Evolutionary conservation across 2,113 vertebrate genomes (phyloP).

Genomic region (Marmota flaviventris): DNA sequence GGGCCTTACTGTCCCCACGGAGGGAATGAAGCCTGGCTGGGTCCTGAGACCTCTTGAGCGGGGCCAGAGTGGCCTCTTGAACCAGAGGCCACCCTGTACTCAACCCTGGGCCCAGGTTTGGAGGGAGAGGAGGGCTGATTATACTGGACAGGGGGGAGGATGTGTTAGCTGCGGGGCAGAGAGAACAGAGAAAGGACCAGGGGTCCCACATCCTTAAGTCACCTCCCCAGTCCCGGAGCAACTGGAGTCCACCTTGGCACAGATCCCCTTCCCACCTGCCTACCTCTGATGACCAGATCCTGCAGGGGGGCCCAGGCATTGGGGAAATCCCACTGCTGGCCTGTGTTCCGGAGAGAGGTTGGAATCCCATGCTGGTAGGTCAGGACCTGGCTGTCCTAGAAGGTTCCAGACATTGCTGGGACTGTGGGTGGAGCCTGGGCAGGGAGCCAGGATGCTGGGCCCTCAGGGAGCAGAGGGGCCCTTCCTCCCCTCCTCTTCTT

Average conservation of each 20-base stretch:
- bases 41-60: too few species aligned
- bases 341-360: constrained; percentile 87
- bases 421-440: background rate
- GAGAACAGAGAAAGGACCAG: background rate
- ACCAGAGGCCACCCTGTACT: too few species aligned
- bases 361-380: constrained; percentile 88
- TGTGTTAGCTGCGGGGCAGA: background rate
- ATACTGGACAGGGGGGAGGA: too few species aligned
- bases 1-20: background rate
- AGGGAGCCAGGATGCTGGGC: background rate
- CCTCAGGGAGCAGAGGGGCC: background rate
- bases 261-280: background rate
- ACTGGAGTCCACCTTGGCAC: too few species aligned
- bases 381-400: constrained; percentile 88
- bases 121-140: too few species aligned
- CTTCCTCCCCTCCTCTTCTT: background rate
- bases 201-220: background rate
- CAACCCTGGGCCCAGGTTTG: too few species aligned
- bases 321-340: constrained; percentile 93
- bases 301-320: constrained; percentile 92
- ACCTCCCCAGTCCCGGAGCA: background rate
- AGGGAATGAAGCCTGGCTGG: too few species aligned
- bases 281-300: constrained; percentile 57
- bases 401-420: background rate
- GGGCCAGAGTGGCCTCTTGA: too few species aligned